Evolutionary conservation across 1,140 invertebrate species (phyloP).

Genomic region (Oncopeltus fasciatus): DNA sequence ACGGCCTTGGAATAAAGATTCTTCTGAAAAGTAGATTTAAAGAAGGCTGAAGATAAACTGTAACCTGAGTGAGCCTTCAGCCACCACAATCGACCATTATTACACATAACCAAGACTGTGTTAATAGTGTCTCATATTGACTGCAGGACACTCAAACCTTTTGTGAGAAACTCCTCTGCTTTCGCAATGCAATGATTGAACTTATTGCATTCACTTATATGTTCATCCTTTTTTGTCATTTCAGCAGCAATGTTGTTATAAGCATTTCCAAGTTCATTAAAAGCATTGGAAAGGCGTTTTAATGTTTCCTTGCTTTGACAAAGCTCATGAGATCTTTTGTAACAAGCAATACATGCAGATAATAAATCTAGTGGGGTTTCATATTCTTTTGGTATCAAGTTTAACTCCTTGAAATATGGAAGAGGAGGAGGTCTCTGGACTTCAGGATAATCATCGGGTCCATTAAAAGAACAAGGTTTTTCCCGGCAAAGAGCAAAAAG

Average conservation of each 20-base stretch:
- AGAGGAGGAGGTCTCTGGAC: background rate
- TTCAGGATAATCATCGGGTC: background rate
- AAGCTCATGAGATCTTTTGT: conserved; percentile 43
- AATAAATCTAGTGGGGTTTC: conserved; percentile 28
- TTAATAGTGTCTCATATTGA: conserved; percentile 57
- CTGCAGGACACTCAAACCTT: conserved; percentile 48
- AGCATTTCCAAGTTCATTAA: conserved; percentile 68
- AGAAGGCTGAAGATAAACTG: background rate
- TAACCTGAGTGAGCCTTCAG: conserved; percentile 50
- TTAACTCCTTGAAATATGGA: conserved; percentile 19
- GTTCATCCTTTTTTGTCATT: background rate
- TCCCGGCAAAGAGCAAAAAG: conserved; percentile 27
- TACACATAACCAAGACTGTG: conserved; percentile 62
- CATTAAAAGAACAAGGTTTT: background rate
- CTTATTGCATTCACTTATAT: background rate
- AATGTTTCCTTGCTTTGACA: conserved; percentile 39
- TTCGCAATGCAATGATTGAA: conserved; percentile 7
- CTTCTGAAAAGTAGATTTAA: background rate
- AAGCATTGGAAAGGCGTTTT: conserved; percentile 60
- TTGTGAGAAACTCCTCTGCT: conserved; percentile 30
- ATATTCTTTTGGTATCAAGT: conserved; percentile 20
- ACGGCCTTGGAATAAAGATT: conserved; percentile 27
- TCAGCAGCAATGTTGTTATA: conserved; percentile 57
- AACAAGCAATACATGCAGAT: conserved; percentile 47
- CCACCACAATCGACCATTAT: conserved; percentile 62